A percentile compares a stretch with the other conserved stretches of the same genome.
phyloP scores from a whole-genome alignment of 2,888 invertebrate species.

The Ichneumoninae sp. region DNA sequence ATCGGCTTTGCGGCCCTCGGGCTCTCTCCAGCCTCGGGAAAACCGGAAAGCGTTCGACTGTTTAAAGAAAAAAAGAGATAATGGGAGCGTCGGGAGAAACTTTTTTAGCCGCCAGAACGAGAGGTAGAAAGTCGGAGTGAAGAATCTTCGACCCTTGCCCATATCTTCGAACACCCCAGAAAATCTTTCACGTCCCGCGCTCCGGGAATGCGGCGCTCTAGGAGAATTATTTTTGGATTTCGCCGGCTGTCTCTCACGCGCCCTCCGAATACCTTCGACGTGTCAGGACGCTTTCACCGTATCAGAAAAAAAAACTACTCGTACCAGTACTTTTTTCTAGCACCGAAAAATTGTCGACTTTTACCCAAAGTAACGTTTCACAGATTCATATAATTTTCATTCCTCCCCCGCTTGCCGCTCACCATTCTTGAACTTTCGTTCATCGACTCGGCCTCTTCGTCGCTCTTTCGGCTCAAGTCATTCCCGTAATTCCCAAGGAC shows the following conservation, averaged over 20 bases:
- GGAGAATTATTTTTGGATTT: conserved; percentile 62
- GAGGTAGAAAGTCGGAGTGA: conserved; percentile 24
- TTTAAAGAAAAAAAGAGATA: not conserved
- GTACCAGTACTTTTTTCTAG: not conserved
- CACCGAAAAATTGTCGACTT: not conserved
- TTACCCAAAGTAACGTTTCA: not conserved
- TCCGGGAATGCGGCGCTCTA: conserved; percentile 21
- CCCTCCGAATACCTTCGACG: conserved; percentile 42
- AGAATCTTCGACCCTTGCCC: conserved; percentile 47
- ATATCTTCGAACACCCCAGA: conserved; percentile 1
- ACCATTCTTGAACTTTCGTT: conserved; percentile 62
- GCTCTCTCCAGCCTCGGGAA: too few relatives aligned
- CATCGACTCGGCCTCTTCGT: conserved; percentile 51
- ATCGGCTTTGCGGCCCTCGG: too few relatives aligned
- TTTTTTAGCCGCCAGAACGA: conserved; percentile 41
- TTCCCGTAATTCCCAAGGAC: conserved; percentile 77
- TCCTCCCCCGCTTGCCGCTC: conserved; percentile 24
- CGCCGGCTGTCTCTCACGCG: conserved; percentile 20
- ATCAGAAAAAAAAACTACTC: conserved; percentile 5
- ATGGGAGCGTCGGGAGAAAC: conserved; percentile 33
- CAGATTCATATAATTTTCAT: not conserved
- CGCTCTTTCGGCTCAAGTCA: not conserved
- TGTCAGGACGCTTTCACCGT: conserved; percentile 19
- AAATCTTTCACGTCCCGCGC: conserved; percentile 7
- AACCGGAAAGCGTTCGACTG: too few relatives aligned